Evolutionary conservation across 2,797 vertebrate species (phyloP), one percentile per base, ranked within the genome.

Genomic region (Triplophysa yarkandensis): DNA sequence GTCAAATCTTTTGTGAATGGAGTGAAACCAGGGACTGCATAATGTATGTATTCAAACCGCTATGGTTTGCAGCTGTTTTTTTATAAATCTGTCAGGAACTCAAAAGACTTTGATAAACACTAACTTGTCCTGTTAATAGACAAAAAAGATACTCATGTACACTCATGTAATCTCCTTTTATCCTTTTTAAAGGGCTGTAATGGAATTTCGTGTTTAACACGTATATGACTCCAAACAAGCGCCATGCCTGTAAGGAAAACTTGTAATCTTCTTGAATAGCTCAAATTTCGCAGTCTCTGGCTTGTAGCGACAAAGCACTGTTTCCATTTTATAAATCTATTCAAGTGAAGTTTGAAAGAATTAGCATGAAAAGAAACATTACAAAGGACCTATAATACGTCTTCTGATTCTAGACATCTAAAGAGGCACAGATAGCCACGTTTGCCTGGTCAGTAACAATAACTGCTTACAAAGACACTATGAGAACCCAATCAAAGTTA

Each of bases 361-460:
- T 77, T 71, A 69, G 63, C 57, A 76, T 82, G 74, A 71, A 62
- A 73, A 62, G 65, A 77, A 62, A 66, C 41, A 68, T 71, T 77
- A 76, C 71, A 34, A 71, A 60, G 43, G 44, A 43, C 66, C 30
- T 21, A 36, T 68, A 77, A 64, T 66, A 68, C 72, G 57, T 83
- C 67, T 80, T 66, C 74, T 74, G 50, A 71, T 19, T 36, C 46
- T 69, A 62, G 70, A 81, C 82, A 83, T 83, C 83, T 85, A 86
- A 86, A 84, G 82, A 75, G 62, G 58, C 64, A 30, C 43, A 73
- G 76, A 60, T 43, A 41, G 80, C 84, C 74, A 82, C 79, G 84
- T 86, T 71, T 90, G 88, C 86, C 74, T 80, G 83, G 84, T 89
- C 89, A 87, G 88, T 91, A 81, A 87, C 83, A 74, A 82, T 91